Evolutionary conservation across 2,797 vertebrate genomes (phyloP), one percentile per base, ranked within the genome.

Genomic region (Cyclopterus lumpus): DNA sequence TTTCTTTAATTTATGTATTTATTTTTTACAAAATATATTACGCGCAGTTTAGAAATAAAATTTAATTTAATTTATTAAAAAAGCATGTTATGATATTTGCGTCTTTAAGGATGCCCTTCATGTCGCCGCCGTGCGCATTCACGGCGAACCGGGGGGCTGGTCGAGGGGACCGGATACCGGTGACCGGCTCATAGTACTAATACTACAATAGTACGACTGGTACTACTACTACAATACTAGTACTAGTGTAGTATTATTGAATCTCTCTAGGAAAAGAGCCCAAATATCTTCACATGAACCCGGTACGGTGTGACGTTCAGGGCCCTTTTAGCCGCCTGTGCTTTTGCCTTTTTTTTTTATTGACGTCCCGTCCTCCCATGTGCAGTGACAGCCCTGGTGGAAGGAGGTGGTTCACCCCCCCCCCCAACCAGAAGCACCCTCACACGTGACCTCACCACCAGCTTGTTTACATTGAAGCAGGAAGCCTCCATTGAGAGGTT

Each of bases 51-150:
- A 51, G 46, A 9, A 4, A 48, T 5, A 8, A 3, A n/a, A 30
- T 30, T 30, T 26, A 26, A 26, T 26, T 2, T 26, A 26, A 26
- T 5, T 30, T 30, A 32, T 32, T 32, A 32, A 32, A 24, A 24
- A 24, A 12, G n/a, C 32, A 8, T 32, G 38, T 40, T 40, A 4
- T 40, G 11, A 40, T 40, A 14, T 40, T 40, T 12, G 15, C 20
- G 16, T 8, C 32, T 24, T 64, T 63, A 53, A 71, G 77, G 61
- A 28, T 54, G 30, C 8, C 24, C 42, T 40, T 59, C 36, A 6
- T n/a, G 58, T 51, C 48, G 2, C 40, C 16, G 22, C 75, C 69
- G 69, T 12, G 51, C 34, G 34, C 34, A 7, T 38, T 38, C 36
- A 9, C 8, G 20, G 48, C 8, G 46, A 8, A 10, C 20, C 1